Evolutionary conservation across 92 coral and sea anemone species (phyloP).

Genomic region (Actinostola sp.): DNA sequence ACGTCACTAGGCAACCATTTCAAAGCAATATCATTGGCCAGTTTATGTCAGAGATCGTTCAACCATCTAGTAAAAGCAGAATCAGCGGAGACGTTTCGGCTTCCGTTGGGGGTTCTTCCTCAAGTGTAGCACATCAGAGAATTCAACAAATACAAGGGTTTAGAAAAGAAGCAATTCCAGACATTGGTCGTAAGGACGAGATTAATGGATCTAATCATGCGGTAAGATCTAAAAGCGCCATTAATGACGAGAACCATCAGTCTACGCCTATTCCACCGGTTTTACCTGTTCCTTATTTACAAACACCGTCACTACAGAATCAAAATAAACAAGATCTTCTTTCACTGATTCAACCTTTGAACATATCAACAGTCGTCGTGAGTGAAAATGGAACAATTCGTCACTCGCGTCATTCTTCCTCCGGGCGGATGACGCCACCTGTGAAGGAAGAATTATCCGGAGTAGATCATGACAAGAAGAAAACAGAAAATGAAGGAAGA

Average conservation of each 20-base stretch:
- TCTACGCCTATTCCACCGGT: conserved; percentile 45
- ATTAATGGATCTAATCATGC: neutral
- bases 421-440: conserved; percentile 71
- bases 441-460: neutral
- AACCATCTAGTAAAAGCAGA: conserved; percentile 45
- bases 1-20: conserved; percentile 45
- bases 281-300: conserved; percentile 53
- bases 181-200: too few species aligned
- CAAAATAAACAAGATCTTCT: conserved; percentile 30
- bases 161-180: conserved; percentile 17
- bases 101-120: neutral
- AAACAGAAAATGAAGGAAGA: neutral
- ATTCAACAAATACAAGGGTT: neutral
- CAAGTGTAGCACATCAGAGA: neutral
- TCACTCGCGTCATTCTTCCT: conserved; percentile 51
- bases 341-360: conserved; percentile 65
- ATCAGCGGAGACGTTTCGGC: neutral
- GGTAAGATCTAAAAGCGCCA: neutral
- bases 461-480: neutral
- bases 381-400: conserved; percentile 14
- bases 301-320: conserved; percentile 31
- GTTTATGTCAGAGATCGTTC: conserved; percentile 55
- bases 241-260: neutral
- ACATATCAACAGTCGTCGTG: conserved; percentile 65
- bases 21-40: conserved; percentile 44